Evolutionary conservation across 2,888 invertebrate genomes (phyloP), one percentile per base, ranked within the genome.

Genomic region (Aricia artaxerxes): DNA sequence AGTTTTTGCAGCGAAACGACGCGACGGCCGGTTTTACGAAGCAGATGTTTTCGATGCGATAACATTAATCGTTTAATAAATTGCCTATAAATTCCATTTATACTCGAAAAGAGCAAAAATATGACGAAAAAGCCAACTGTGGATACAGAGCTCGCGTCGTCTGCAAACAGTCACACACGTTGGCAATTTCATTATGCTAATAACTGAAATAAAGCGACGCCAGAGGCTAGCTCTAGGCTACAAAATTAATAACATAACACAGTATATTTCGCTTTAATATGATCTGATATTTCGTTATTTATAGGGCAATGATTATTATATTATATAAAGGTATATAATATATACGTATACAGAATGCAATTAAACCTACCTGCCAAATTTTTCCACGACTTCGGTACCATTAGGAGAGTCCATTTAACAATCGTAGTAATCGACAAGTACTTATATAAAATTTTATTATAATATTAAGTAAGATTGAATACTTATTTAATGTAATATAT

Each of bases 51-150:
- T 38, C 69, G 35, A 16, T 38, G 13, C 69, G 35, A 69, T 69
- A 69, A 69, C 69, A 69, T 69, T 69, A 35, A 69, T 69, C 69
- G 69, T 6, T 38, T 69, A 69, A 38, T 69, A 69, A 69, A 69
- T 69, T 69, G 35, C 69, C 69, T 69, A 69, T 69, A 69, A 69
- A 69, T 69, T 69, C 38, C 69, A 69, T 69, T 69, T 35, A 69
- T 69, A 35, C 13, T 35, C 69, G 38, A 69, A 69, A 69, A 69
- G 38, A 69, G 69, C 69, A 69, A 69, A 69, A 38, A 38, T 69
- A 69, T 69, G 69, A 69, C 38, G 69, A 35, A 69, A 31, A 69
- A 69, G 35, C 69, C 69, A 69, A 69, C 69, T 13, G 35, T 38
- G 69, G 38, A 69, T 38, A 38, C 69, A 69, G 69, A 69, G 69